Conservation (phyloP, 2,797 vertebrate genomes). For the Valencia hispanica region DNA sequence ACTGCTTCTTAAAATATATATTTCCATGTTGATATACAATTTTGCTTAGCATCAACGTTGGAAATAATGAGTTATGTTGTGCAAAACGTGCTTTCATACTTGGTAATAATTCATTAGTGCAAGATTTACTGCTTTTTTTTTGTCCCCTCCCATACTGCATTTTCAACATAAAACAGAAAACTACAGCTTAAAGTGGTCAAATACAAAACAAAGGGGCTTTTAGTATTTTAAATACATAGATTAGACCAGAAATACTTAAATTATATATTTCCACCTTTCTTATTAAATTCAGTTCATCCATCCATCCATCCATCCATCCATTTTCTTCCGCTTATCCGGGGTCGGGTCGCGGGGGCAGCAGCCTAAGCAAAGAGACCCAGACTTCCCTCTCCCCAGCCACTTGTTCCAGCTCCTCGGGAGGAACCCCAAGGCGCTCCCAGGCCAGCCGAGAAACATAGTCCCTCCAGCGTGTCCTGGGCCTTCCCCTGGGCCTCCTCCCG, state of each 20-base stretch:
- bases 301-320: too few relatives aligned
- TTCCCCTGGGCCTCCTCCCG: too few relatives aligned
- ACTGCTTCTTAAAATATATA: neutral
- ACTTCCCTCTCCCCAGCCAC: too few relatives aligned
- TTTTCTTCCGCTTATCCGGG: too few relatives aligned
- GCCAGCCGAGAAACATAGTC: too few relatives aligned
- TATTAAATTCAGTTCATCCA: too few relatives aligned
- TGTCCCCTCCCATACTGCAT: neutral
- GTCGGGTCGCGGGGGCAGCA: too few relatives aligned
- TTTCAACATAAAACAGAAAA: neutral
- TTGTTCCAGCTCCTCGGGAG: too few relatives aligned
- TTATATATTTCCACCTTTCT: neutral
- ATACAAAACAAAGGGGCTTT: neutral
- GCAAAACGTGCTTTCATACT: neutral
- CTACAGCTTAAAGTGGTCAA: neutral
- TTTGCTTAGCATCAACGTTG: neutral
- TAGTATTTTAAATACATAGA: neutral
- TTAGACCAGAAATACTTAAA: neutral
- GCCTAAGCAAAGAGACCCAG: too few relatives aligned
- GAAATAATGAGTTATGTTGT: neutral
- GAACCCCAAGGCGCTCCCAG: too few relatives aligned
- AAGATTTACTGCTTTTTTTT: neutral
- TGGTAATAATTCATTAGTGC: neutral
- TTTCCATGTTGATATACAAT: neutral
- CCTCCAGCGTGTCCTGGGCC: too few relatives aligned